Conservation (phyloP, 2,797 vertebrate genomes). For the Lemur catta region DNA sequence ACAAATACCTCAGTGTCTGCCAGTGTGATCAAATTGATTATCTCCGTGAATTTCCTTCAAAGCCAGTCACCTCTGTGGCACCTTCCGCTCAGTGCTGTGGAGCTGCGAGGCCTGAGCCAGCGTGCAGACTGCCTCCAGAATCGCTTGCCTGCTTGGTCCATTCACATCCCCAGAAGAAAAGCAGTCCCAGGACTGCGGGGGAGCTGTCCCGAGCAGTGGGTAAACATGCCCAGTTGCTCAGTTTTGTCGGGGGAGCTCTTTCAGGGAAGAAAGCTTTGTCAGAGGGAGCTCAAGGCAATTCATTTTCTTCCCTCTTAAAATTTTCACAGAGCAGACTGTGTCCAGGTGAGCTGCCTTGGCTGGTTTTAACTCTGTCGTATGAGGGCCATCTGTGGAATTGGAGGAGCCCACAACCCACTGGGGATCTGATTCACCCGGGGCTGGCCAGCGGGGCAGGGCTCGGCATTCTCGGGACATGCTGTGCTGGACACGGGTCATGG, state of each 20-base stretch:
- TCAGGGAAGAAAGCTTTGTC: neutral
- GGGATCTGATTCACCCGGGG: neutral
- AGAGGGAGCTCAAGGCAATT: neutral
- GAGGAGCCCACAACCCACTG: neutral
- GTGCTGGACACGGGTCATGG: neutral
- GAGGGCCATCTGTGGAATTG: neutral
- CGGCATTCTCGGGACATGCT: neutral
- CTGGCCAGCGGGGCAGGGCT: neutral
- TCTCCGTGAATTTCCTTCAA: conserved; percentile 64
- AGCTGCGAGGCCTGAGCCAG: neutral
- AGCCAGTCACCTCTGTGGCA: conserved; percentile 55
- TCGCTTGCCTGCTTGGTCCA: neutral
- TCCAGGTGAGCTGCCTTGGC: neutral
- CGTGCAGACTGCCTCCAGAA: neutral
- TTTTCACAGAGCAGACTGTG: neutral
- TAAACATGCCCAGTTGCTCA: neutral
- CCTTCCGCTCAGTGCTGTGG: conserved; percentile 20
- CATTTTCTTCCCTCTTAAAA: conserved; percentile 5
- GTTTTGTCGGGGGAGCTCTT: neutral
- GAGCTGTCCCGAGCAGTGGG: neutral
- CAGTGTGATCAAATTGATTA: conserved; percentile 67
- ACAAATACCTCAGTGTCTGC: conserved; percentile 69
- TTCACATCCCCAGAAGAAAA: neutral
- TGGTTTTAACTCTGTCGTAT: neutral
- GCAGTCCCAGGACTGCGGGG: neutral